Evolutionary conservation across 2,888 invertebrate species (phyloP).

Genomic region (Neria commutata): DNA sequence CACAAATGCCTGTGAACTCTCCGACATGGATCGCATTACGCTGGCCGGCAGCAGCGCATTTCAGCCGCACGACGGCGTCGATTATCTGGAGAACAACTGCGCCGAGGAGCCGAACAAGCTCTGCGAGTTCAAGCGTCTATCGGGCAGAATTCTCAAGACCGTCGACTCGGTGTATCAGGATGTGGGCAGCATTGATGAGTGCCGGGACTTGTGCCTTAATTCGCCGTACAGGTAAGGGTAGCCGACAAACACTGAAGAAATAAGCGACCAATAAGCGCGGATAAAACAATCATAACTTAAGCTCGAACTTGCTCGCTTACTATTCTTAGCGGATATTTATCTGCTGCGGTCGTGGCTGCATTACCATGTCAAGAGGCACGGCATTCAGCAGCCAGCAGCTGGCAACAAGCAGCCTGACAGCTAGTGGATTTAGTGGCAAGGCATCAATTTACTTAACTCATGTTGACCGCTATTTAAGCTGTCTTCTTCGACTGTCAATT

Average conservation of each 20-base stretch:
- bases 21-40: constrained; percentile 90
- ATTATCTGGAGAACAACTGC: constrained; percentile 91
- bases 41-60: constrained; percentile 82
- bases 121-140: constrained; percentile 89
- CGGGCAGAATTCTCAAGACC: constrained; percentile 86
- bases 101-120: constrained; percentile 90
- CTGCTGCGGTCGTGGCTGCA: too few species aligned
- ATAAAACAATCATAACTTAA: constrained; percentile 17
- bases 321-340: too few species aligned
- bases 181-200: constrained; percentile 84
- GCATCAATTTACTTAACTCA: neutral
- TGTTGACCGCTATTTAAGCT: neutral
- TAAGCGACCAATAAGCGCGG: neutral
- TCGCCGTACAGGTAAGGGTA: constrained; percentile 74
- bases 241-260: neutral
- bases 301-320: too few species aligned
- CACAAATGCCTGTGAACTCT: constrained; percentile 84
- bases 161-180: constrained; percentile 93
- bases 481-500: neutral
- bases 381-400: too few species aligned
- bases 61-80: constrained; percentile 71
- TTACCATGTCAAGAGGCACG: too few species aligned
- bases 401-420: too few species aligned
- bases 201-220: constrained; percentile 85
- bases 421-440: neutral